These are phyloP conservation scores for Eremophila alpestris DNA, from an alignment of 2,797 vertebrate species.

Conservation along the genomic window DNA sequence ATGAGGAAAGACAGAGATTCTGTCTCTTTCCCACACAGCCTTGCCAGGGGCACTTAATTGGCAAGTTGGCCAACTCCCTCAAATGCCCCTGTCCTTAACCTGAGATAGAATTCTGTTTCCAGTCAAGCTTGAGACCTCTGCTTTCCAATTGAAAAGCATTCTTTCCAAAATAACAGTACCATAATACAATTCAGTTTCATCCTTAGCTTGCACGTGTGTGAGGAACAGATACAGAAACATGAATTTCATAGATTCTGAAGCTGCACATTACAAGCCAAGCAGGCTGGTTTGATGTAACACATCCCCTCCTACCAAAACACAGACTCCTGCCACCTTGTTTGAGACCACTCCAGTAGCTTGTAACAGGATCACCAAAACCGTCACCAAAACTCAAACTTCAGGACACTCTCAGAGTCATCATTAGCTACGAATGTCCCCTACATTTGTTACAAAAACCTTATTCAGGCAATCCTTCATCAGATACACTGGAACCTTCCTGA, in stretches of 20 bases:
- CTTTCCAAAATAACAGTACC: neutral
- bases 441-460: neutral
- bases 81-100: neutral
- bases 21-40: neutral
- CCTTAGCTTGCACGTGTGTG: neutral
- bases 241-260: neutral
- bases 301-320: neutral
- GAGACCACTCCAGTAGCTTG: neutral
- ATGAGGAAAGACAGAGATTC: neutral
- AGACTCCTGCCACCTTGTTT: neutral
- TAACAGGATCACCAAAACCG: neutral
- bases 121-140: neutral
- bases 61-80: neutral
- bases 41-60: neutral
- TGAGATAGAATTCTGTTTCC: neutral
- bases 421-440: rapidly evolving
- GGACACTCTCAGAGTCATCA: neutral
- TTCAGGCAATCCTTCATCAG: neutral
- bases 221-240: neutral
- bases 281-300: neutral
- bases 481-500: neutral
- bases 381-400: neutral
- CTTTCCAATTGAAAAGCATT: neutral
- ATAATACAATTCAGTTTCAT: neutral
- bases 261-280: neutral